phyloP scores from a whole-genome alignment of 2,888 invertebrate genomes.

The Drosophila pegasa region DNA sequence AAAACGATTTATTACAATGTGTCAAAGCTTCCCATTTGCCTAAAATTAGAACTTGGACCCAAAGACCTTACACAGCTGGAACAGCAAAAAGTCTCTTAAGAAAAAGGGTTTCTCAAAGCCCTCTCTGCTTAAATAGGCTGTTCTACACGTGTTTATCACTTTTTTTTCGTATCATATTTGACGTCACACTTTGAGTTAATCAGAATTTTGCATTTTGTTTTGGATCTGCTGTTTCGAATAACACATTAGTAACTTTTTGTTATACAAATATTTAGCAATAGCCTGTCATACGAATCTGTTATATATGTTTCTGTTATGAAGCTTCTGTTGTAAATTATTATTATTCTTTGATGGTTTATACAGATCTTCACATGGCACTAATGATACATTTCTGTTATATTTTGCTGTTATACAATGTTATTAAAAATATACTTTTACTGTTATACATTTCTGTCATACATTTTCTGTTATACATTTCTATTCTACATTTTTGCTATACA shows the following conservation, averaged over 20 bases:
- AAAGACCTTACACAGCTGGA: too few relatives aligned
- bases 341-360: too few relatives aligned
- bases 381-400: background rate
- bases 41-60: background rate
- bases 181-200: background rate
- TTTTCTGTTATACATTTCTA: background rate
- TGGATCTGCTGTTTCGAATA: background rate
- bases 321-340: too few relatives aligned
- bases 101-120: too few relatives aligned
- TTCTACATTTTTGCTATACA: background rate
- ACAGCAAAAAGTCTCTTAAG: background rate
- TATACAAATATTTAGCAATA: too few relatives aligned
- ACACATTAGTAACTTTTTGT: too few relatives aligned
- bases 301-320: too few relatives aligned
- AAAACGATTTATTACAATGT: background rate
- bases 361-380: too few relatives aligned
- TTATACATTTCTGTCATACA: background rate
- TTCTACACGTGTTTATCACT: background rate
- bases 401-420: background rate
- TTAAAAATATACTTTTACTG: background rate
- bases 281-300: background rate
- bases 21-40: background rate
- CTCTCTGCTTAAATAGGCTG: background rate
- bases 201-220: background rate
- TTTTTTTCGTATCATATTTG: background rate